Conservation (phyloP, 2,113 vertebrate genomes). For the Lynx canadensis region DNA sequence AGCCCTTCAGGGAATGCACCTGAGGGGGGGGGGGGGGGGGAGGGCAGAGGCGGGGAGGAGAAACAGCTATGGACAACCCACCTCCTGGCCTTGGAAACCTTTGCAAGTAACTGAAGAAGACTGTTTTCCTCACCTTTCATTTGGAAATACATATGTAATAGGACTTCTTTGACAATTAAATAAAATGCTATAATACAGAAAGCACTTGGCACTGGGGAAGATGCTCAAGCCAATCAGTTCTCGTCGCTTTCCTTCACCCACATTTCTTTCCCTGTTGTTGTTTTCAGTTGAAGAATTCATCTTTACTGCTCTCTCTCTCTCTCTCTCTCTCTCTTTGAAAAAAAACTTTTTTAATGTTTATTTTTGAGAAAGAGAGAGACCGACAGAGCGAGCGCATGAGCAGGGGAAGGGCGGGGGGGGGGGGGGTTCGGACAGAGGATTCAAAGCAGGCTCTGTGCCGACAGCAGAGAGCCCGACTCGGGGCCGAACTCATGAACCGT, state of each 20-base stretch:
- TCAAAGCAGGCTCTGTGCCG: background rate
- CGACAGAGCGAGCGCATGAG: background rate
- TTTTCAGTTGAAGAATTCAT: background rate
- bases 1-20: background rate
- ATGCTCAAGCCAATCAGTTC: background rate
- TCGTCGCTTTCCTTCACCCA: background rate
- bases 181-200: background rate
- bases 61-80: background rate
- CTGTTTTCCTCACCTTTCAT: background rate
- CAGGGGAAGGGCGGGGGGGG: background rate
- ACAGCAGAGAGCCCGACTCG: background rate
- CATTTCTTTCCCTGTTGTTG: background rate
- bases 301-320: background rate
- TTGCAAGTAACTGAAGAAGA: background rate
- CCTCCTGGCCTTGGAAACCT: background rate
- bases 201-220: background rate
- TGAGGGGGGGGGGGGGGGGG: background rate
- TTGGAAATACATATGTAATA: background rate
- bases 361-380: background rate
- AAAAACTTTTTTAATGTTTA: background rate
- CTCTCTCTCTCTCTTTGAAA: background rate
- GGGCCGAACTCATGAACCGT: background rate
- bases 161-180: background rate
- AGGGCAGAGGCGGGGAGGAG: background rate
- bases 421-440: background rate